Evolutionary conservation across 2,113 vertebrate genomes (phyloP), one percentile per base, ranked within the genome.

Genomic region (Siniperca knerii): DNA sequence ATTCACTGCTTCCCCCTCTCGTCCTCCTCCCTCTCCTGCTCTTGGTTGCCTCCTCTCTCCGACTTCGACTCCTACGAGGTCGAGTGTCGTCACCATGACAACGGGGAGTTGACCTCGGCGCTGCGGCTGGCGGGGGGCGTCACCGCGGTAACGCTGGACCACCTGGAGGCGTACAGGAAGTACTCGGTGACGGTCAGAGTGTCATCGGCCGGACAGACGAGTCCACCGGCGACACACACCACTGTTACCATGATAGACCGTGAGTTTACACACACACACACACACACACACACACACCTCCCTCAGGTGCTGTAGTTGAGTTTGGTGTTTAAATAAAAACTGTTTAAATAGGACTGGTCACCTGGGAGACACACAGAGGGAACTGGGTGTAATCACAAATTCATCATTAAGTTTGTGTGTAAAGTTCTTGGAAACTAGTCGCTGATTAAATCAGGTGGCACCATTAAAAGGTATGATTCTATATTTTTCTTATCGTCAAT

Each of bases 191-290:
- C 44, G 0, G 86, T 93, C 10, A 69, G 92, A 10, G 83, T 90
- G 80, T 87, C 85, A 0, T 93, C 92, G 3, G 83, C 66, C 0
- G 86, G 86, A 33, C 76, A 83, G 73, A 85, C 29, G 2, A 91
- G 93, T 75, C 76, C 58, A 0, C 81, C 96, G 0, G 94, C 95
- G 6, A 96, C 97, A 75, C 96, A 97, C 86, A 97, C 95, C 81
- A 97, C 96, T 4, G 95, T 97, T 90, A 99, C 98, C 44, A 99
- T 99, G 98, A 99, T 99, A 0, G 98, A 98, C 93, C 95, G 98
- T 99, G 94, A 98, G 98, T 95, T 3, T 7, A 18, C 72, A n/a
- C 29, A n/a, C 29, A 44, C 35, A 21, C 33, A 18, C 72, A n/a
- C 29, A n/a, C 29, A 44, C 35, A 21, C 33, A 37, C 16, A 29